phyloP scores from a whole-genome alignment of 2,113 vertebrate species.

The Chamaetylas fuelleborni region DNA sequence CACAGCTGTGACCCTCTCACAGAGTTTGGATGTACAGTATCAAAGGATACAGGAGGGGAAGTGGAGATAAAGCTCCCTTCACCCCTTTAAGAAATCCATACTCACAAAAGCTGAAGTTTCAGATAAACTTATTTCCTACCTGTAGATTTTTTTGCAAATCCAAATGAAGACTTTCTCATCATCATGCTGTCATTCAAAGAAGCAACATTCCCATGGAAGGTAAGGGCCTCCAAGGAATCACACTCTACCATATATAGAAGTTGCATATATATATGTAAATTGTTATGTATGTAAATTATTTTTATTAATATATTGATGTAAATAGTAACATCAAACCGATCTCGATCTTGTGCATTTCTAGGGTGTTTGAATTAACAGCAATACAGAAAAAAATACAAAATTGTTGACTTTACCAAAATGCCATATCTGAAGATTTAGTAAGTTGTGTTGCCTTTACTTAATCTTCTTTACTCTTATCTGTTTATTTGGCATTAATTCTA shows the following conservation, averaged over 20 bases:
- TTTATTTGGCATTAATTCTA: neutral
- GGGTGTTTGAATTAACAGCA: neutral
- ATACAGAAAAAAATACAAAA: neutral
- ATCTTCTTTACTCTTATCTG: neutral
- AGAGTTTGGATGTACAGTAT: neutral
- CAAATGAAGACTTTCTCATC: neutral
- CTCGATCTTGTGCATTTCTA: neutral
- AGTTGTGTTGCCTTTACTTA: neutral
- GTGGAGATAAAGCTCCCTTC: neutral
- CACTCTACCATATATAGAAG: neutral
- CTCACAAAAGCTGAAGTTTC: neutral
- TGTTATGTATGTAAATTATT: neutral
- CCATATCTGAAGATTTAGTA: accelerated
- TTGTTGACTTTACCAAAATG: neutral
- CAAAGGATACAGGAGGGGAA: accelerated
- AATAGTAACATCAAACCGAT: neutral
- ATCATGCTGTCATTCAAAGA: neutral
- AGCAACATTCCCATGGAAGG: neutral
- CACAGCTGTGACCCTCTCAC: neutral
- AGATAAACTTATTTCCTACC: neutral
- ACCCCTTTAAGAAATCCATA: neutral
- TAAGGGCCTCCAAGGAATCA: neutral
- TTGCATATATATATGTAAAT: neutral
- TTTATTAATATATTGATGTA: neutral
- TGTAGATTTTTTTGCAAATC: neutral